Conservation (phyloP, 2,888 invertebrate species). For the Margaritifera margaritifera region DNA sequence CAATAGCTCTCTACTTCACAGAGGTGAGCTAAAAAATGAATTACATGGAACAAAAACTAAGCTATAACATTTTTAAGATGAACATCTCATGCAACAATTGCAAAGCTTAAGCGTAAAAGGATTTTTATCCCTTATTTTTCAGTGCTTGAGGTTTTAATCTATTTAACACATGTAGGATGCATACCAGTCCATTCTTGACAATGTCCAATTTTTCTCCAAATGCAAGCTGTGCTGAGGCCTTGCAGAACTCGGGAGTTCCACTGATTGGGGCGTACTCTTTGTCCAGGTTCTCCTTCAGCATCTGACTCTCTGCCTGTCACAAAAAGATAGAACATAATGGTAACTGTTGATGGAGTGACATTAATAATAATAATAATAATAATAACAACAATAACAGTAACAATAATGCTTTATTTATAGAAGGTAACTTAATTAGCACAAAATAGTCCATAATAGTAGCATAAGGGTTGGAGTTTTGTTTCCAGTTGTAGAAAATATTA, state of each 20-base stretch:
- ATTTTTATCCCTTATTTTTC: too few relatives aligned
- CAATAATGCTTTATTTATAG: not conserved
- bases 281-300: constrained; percentile 83
- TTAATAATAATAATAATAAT: not conserved
- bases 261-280: constrained; percentile 96
- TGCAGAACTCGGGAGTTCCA: constrained; percentile 88
- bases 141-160: too few relatives aligned
- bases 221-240: constrained; percentile 88
- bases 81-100: too few relatives aligned
- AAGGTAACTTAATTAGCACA: not conserved
- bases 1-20: too few relatives aligned
- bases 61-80: too few relatives aligned
- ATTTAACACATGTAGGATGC: not conserved
- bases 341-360: not conserved
- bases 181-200: constrained; percentile 83
- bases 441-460: too few relatives aligned
- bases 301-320: constrained; percentile 85
- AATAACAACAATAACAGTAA: not conserved
- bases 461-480: too few relatives aligned
- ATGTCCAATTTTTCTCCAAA: constrained; percentile 85
- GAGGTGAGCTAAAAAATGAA: too few relatives aligned
- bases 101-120: too few relatives aligned
- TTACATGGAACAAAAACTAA: too few relatives aligned
- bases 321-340: constrained; percentile 7
- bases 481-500: too few relatives aligned